Evolutionary conservation across 2,797 vertebrate species (phyloP).

Genomic region (Morus bassanus): DNA sequence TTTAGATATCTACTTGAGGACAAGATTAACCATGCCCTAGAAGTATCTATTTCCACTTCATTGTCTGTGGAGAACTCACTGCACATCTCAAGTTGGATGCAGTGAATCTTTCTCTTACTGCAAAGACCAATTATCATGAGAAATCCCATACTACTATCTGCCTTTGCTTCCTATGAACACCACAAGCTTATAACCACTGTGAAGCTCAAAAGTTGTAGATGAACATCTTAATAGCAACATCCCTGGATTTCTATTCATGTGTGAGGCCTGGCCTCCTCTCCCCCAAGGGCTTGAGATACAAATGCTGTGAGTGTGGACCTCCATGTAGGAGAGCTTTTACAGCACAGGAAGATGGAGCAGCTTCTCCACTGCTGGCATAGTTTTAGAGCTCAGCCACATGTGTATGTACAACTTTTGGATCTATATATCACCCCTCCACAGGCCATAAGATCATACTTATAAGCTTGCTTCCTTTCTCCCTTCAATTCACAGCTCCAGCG

Average conservation of each 20-base stretch:
- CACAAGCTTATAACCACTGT: neutral
- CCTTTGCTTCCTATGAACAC: neutral
- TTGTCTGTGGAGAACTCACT: neutral
- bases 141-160: neutral
- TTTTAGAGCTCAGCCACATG: neutral
- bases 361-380: neutral
- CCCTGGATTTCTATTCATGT: neutral
- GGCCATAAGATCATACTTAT: neutral
- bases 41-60: neutral
- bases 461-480: neutral
- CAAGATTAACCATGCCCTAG: constrained; percentile 2
- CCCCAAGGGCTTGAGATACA: neutral
- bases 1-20: constrained; percentile 23
- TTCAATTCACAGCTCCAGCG: neutral
- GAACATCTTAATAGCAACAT: neutral
- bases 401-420: neutral
- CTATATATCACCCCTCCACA: neutral
- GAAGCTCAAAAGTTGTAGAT: neutral
- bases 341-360: neutral
- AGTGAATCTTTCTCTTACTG: neutral
- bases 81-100: neutral
- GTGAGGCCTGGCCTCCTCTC: neutral
- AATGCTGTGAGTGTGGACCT: neutral
- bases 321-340: neutral
- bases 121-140: neutral